These are phyloP conservation scores for Drosophila sucinea DNA, from an alignment of 1,140 invertebrate genomes.

Conservation along the genomic window DNA sequence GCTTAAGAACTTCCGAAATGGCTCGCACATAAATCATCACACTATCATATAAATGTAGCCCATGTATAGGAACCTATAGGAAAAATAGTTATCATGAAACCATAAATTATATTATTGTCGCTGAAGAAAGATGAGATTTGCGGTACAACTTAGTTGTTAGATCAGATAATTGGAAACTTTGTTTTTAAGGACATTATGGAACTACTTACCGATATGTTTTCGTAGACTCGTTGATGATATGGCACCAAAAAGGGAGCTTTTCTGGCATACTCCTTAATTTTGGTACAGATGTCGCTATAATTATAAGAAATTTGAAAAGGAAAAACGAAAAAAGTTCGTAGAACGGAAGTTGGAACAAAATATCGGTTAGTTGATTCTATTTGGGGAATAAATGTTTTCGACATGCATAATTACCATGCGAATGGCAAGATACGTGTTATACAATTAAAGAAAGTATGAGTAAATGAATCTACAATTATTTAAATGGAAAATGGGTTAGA, in stretches of 20 bases:
- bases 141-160: not conserved
- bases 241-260: slow-evolving; percentile 89
- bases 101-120: not conserved
- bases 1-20: slow-evolving; percentile 88
- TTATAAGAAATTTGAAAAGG: not conserved
- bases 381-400: no score
- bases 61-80: slow-evolving; percentile 91
- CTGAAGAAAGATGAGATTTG: no score
- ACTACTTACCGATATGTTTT: slow-evolving; percentile 86
- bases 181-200: not conserved
- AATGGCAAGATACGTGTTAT: not conserved
- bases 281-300: slow-evolving; percentile 86
- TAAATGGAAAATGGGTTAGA: slow-evolving; percentile 9
- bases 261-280: slow-evolving; percentile 87
- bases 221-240: slow-evolving; percentile 88
- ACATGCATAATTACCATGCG: not conserved
- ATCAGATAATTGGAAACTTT: not conserved
- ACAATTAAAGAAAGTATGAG: not conserved
- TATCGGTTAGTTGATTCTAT: not conserved
- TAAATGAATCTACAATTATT: not conserved
- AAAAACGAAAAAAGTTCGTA: not conserved
- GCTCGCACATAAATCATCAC: slow-evolving; percentile 93
- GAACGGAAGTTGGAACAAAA: not conserved
- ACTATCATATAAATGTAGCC: slow-evolving; percentile 94
- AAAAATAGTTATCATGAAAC: not conserved